phyloP scores from a whole-genome alignment of 2,888 invertebrate species.

The Laothoe populi region DNA sequence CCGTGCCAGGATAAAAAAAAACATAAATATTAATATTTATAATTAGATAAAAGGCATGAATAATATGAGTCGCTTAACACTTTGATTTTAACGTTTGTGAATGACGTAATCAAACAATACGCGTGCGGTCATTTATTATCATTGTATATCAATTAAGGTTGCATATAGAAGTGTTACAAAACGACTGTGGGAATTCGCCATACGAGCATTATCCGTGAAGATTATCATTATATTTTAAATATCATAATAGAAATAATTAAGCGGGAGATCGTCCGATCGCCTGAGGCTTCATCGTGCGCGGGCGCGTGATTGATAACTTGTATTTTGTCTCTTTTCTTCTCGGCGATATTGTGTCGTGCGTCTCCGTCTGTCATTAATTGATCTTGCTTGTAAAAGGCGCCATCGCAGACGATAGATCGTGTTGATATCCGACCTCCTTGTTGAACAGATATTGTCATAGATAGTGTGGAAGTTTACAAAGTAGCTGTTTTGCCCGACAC shows the following conservation, averaged over 20 bases:
- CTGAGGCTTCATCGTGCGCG: constrained; percentile 74
- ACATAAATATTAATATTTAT: too few relatives aligned
- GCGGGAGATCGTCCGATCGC: constrained; percentile 74
- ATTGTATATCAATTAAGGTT: constrained; percentile 56
- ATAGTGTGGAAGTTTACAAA: constrained; percentile 16
- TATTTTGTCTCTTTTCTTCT: constrained; percentile 53
- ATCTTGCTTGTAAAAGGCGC: constrained; percentile 77
- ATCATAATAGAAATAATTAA: constrained; percentile 85
- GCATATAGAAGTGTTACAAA: constrained; percentile 49
- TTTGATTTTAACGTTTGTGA: not conserved
- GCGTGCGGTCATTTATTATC: constrained; percentile 31
- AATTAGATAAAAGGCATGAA: too few relatives aligned
- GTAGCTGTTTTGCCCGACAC: not conserved
- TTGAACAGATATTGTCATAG: constrained; percentile 65
- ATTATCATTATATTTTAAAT: constrained; percentile 79
- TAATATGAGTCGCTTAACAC: not conserved
- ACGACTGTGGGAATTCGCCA: constrained; percentile 75
- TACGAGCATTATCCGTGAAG: constrained; percentile 55
- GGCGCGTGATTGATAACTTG: constrained; percentile 81
- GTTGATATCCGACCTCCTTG: constrained; percentile 67
- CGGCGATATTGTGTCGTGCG: constrained; percentile 36
- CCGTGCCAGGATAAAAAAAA: too few relatives aligned
- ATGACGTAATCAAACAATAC: not conserved
- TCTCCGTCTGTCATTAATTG: constrained; percentile 75
- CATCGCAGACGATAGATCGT: constrained; percentile 67